Conservation (phyloP, 1,140 invertebrate genomes). For the Probaryconus sp. region DNA sequence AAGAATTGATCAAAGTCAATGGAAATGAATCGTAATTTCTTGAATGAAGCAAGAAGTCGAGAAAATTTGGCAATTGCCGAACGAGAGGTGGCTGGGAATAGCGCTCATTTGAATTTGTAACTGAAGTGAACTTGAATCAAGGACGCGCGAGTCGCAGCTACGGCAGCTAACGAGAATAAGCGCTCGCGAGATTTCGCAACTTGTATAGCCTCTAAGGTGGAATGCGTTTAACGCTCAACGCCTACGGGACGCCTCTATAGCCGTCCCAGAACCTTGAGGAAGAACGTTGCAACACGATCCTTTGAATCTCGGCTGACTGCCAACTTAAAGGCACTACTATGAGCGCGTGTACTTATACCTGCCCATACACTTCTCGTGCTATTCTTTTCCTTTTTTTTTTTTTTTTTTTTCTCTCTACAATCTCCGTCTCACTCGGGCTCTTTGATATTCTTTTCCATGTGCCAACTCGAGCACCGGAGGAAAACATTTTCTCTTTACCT, state of each 20-base stretch:
- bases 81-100: constrained; percentile 28
- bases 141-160: constrained; percentile 74
- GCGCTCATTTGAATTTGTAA: constrained; percentile 48
- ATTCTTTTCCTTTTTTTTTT: constrained; percentile 27
- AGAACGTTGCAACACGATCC: constrained; percentile 77
- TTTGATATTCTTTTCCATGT: constrained; percentile 51
- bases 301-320: constrained; percentile 76
- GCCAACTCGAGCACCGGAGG: constrained; percentile 37
- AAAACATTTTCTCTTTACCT: constrained; percentile 60
- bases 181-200: constrained; percentile 71
- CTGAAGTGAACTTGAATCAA: constrained; percentile 76
- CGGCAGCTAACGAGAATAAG: constrained; percentile 75
- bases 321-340: constrained; percentile 68
- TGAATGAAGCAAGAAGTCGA: too few relatives aligned
- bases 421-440: constrained; percentile 36
- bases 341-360: constrained; percentile 63
- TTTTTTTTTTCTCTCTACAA: constrained; percentile 12
- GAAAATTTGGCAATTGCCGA: constrained; percentile 29
- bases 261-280: constrained; percentile 75
- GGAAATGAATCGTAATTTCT: too few relatives aligned
- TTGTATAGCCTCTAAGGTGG: constrained; percentile 76
- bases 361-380: constrained; percentile 57
- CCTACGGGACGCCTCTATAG: constrained; percentile 77
- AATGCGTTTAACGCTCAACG: constrained; percentile 79
- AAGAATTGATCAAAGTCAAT: too few relatives aligned